These are phyloP conservation scores for Syrmaticus mikado DNA, from an alignment of 2,113 vertebrate species.

Conservation along the genomic window DNA sequence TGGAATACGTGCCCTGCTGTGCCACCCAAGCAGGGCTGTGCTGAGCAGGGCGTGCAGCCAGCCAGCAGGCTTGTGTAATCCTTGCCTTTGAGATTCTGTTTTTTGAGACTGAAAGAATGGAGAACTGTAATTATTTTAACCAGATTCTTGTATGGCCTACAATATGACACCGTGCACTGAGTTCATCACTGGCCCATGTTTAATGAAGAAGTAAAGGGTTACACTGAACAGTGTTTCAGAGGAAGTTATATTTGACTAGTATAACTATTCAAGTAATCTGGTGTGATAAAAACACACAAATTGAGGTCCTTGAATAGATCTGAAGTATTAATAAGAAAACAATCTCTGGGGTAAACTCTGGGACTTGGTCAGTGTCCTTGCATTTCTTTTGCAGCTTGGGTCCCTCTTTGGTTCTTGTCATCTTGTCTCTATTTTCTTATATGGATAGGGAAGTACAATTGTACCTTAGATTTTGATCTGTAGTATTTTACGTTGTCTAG, in stretches of 20 bases:
- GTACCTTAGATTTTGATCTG: background rate
- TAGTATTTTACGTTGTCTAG: background rate
- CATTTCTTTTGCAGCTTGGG: background rate
- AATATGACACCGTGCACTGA: accelerated
- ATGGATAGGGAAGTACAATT: background rate
- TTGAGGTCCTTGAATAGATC: background rate
- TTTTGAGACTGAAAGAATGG: background rate
- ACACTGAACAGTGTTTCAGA: background rate
- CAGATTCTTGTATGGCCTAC: background rate
- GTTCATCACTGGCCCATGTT: background rate
- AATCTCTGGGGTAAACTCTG: background rate
- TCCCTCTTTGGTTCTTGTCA: background rate
- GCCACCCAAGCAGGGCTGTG: background rate
- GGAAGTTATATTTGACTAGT: background rate
- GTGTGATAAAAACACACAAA: background rate
- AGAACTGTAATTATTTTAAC: background rate
- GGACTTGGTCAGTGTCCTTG: background rate
- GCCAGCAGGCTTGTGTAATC: background rate
- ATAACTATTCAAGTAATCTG: background rate
- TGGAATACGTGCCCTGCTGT: background rate
- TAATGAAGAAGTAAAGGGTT: background rate
- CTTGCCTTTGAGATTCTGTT: background rate
- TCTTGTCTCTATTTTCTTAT: background rate
- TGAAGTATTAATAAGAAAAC: background rate
- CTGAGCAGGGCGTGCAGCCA: background rate